These are phyloP conservation scores for Canis aureus DNA, from an alignment of 2,113 vertebrate genomes.

Conservation along the genomic window DNA sequence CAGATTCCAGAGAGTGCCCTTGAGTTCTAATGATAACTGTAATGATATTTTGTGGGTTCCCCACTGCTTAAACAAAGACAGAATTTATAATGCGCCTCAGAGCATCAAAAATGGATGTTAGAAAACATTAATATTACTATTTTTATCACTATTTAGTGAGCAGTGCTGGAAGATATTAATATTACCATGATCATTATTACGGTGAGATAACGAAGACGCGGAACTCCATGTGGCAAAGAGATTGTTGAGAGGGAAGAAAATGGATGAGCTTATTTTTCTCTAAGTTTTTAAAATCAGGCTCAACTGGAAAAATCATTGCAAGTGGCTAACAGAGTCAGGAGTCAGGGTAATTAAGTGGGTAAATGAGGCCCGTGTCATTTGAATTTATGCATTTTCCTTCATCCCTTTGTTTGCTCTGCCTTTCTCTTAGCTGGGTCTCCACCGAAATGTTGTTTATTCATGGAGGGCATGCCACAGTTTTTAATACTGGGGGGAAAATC, in stretches of 20 bases:
- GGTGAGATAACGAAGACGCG: conserved; percentile 78
- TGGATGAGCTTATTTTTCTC: conserved; percentile 68
- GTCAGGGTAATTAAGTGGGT: conserved; percentile 85
- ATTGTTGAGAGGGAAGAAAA: conserved; percentile 74
- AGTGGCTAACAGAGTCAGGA: conserved; percentile 76
- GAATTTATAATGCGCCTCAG: conserved; percentile 83
- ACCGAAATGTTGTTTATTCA: conserved; percentile 89
- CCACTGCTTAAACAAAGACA: conserved; percentile 83
- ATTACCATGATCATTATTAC: conserved; percentile 83
- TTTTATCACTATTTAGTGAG: conserved; percentile 87
- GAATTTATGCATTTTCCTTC: conserved; percentile 84
- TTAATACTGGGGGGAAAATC: conserved; percentile 84
- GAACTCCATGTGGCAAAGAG: conserved; percentile 83
- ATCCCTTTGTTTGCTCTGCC: conserved; percentile 87
- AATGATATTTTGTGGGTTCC: conserved; percentile 78
- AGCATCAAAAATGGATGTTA: conserved; percentile 83
- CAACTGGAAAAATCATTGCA: conserved; percentile 78
- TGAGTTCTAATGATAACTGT: conserved; percentile 83
- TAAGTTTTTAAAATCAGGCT: conserved; percentile 78
- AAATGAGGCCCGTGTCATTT: conserved; percentile 82
- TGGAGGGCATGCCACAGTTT: conserved; percentile 84
- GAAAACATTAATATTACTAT: conserved; percentile 85
- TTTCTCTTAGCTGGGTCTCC: conserved; percentile 81
- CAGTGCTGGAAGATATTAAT: conserved; percentile 85
- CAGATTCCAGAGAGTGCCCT: conserved; percentile 73